These are phyloP conservation scores for Leucoma salicis DNA, from an alignment of 2,888 invertebrate species.

Conservation along the genomic window DNA sequence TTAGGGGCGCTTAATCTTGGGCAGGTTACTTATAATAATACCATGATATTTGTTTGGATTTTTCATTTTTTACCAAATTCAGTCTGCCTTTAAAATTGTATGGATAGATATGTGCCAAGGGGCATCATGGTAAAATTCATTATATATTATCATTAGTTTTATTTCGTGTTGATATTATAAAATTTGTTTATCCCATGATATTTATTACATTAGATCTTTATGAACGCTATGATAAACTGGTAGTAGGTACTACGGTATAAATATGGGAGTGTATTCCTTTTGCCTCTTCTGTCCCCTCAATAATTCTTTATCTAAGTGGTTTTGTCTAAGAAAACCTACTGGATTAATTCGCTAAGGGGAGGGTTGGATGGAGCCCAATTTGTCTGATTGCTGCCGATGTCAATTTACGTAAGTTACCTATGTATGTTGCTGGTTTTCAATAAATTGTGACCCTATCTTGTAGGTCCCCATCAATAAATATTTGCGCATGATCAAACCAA, in stretches of 20 bases:
- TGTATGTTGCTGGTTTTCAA: conserved; percentile 69
- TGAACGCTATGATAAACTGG: not conserved
- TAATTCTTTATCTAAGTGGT: conserved; percentile 68
- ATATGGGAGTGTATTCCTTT: not conserved
- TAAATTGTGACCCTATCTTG: conserved; percentile 78
- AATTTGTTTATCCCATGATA: too few relatives aligned
- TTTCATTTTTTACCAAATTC: too few relatives aligned
- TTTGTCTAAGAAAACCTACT: conserved; percentile 76
- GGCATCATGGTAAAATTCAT: too few relatives aligned
- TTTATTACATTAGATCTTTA: not conserved
- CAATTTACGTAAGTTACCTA: conserved; percentile 72
- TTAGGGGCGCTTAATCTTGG: conserved; percentile 37
- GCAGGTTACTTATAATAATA: too few relatives aligned
- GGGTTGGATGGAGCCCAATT: conserved; percentile 80
- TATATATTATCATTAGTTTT: too few relatives aligned
- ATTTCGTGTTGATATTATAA: not conserved
- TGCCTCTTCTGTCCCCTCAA: conserved; percentile 30
- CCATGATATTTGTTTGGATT: too few relatives aligned
- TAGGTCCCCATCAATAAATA: conserved; percentile 78
- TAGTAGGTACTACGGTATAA: not conserved
- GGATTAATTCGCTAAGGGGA: conserved; percentile 75
- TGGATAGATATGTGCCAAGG: too few relatives aligned
- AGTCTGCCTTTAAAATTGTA: too few relatives aligned
- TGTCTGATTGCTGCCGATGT: conserved; percentile 81
- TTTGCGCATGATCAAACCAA: conserved; percentile 80